Conservation (phyloP, 1,140 invertebrate genomes). For the Brachionus angularis region DNA sequence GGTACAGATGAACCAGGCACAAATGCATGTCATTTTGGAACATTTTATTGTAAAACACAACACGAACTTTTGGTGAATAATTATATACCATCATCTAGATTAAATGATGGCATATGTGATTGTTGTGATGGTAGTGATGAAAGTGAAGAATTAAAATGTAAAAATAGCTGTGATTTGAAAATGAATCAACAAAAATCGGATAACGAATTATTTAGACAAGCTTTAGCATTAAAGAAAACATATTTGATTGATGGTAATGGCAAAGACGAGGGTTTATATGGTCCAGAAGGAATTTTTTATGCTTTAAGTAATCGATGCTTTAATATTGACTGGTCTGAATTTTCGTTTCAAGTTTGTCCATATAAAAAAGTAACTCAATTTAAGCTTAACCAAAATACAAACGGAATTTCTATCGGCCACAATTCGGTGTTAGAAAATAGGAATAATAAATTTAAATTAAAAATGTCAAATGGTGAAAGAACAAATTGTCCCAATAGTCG, state of each 20-base stretch:
- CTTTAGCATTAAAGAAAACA: constrained; percentile 12
- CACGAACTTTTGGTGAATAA: constrained; percentile 4
- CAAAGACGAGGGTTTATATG: constrained; percentile 18
- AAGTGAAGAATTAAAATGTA: neutral
- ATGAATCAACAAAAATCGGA: neutral
- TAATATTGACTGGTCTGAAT: neutral
- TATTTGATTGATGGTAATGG: constrained; percentile 1
- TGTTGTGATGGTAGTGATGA: constrained; percentile 44
- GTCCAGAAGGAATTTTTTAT: constrained; percentile 27
- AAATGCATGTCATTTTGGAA: constrained; percentile 22
- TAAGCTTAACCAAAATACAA: neutral
- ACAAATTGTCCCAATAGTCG: neutral
- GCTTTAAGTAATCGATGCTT: constrained; percentile 3
- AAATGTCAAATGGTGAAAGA: constrained; percentile 10
- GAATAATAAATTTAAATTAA: neutral
- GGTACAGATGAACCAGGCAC: constrained; percentile 39
- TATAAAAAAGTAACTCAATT: constrained; percentile 4
- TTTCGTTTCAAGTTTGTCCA: constrained; percentile 30
- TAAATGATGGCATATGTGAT: constrained; percentile 41
- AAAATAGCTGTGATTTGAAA: too few relatives aligned
- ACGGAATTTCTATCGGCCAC: too few relatives aligned
- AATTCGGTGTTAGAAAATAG: neutral
- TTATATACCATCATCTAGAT: constrained; percentile 5
- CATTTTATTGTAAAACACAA: constrained; percentile 28
- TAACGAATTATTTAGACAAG: neutral